phyloP scores from a whole-genome alignment of 2,113 vertebrate species.

The Plestiodon gilberti region DNA sequence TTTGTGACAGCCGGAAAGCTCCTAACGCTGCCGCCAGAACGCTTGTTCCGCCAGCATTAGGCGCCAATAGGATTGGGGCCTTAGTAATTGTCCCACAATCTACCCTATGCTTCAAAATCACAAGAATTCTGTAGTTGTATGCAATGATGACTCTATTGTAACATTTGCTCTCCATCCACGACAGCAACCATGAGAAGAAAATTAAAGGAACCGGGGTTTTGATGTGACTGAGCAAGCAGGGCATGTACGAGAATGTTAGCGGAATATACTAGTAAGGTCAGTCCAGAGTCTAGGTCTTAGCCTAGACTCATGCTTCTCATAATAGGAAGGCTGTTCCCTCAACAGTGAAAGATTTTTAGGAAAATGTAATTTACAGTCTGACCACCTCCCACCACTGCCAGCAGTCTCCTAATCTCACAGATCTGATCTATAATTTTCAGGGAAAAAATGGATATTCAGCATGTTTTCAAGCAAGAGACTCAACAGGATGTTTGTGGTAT shows the following conservation, averaged over 20 bases:
- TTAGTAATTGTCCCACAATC: slow-evolving; percentile 8
- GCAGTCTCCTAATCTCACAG: neutral
- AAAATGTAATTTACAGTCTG: neutral
- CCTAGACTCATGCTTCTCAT: slow-evolving; percentile 3
- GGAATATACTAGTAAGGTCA: fast-evolving
- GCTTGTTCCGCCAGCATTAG: too few relatives aligned
- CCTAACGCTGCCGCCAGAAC: too few relatives aligned
- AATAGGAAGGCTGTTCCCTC: neutral
- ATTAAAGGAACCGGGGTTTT: slow-evolving; percentile 48
- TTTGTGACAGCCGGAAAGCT: too few relatives aligned
- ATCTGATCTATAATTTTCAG: neutral
- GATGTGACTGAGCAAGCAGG: slow-evolving; percentile 35
- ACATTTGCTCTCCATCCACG: slow-evolving; percentile 40
- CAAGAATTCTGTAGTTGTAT: slow-evolving; percentile 31
- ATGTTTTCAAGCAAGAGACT: neutral
- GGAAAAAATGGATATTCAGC: neutral
- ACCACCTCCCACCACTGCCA: neutral
- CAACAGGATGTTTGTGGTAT: neutral
- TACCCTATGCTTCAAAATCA: slow-evolving; percentile 14
- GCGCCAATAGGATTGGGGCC: neutral
- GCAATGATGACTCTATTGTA: slow-evolving; percentile 1
- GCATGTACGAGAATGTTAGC: neutral
- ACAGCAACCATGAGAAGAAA: slow-evolving; percentile 42
- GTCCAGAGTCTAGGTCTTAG: too few relatives aligned
- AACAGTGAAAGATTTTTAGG: neutral